Evolutionary conservation across 2,888 invertebrate genomes (phyloP), one percentile per base, ranked within the genome.

Genomic region (Ophion slaviceki): DNA sequence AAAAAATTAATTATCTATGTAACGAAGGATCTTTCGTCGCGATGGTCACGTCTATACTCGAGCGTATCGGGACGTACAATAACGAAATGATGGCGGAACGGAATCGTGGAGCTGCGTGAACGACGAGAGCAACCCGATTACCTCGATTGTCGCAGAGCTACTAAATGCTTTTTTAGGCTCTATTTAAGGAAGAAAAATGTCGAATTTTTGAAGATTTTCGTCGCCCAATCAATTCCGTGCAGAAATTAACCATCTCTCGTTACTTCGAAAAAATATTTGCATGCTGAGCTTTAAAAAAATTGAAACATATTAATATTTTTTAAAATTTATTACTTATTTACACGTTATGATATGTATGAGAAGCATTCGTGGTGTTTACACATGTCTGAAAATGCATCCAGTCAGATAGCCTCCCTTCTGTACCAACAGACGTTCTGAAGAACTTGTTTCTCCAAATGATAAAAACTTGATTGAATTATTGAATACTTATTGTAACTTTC

Each of bases 71-170:
- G 64, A 57, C 62, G 62, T 85, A 20, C 62, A 78, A 57, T 72
- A 45, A 45, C 8, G 40, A 40, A 40, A 40, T 5, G 8, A 28
- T 24, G 61, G 36, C 53, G 36, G 14, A 79, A 85, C 67, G 53
- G 59, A 76, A 76, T 59, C 70, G 53, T 40, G 47, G 64, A 66
- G 62, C 66, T 79, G 59, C 64, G 57, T 28, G 74, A 78, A 76
- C 45, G 61, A 80, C 72, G 80, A 82, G 68, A 82, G 67, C 82
- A 86, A 86, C 86, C 70, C 77, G 75, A 86, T 77, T 86, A 86
- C 86, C 86, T 86, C 86, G 78, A 78, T 84, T 79, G 59, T 79
- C 57, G 76, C 20, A 53, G 62, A 86, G 78, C 79, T n/a, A n/a
- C n/a, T n/a, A n/a, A n/a, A n/a, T n/a, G 75, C 77, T 68, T 68